A percentile compares a stretch with the other conserved stretches of the same genome.
Conservation (phyloP, 2,113 vertebrate genomes). For the Chitala chitala region DNA sequence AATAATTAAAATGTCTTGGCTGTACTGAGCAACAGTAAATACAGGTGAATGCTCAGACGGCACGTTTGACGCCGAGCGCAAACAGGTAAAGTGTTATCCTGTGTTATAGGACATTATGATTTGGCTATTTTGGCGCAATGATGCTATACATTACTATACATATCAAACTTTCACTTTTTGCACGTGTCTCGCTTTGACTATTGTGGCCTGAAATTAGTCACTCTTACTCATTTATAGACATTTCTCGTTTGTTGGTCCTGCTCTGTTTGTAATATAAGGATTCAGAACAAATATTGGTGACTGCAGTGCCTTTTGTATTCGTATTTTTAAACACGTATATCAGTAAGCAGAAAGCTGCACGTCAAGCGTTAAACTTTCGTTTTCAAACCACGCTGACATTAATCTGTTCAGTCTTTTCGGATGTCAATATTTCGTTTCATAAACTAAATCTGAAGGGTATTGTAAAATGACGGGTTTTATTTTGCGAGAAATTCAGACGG, state of each 20-base stretch:
- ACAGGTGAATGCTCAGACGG: too few relatives aligned
- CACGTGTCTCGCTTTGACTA: neutral
- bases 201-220: constrained; percentile 6
- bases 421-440: neutral
- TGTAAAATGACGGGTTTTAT: neutral
- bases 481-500: too few relatives aligned
- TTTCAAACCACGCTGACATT: too few relatives aligned
- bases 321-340: neutral
- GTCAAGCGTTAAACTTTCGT: neutral
- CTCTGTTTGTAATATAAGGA: neutral
- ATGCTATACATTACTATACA: neutral
- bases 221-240: constrained; percentile 14
- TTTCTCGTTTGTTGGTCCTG: neutral
- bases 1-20: neutral
- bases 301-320: neutral
- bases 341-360: neutral
- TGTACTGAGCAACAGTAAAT: too few relatives aligned
- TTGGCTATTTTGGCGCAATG: too few relatives aligned
- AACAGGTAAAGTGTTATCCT: neutral
- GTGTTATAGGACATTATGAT: neutral
- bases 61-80: too few relatives aligned
- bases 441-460: neutral
- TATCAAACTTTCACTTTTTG: neutral
- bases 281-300: neutral
- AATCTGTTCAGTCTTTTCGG: too few relatives aligned